A percentile compares a stretch with the other conserved stretches of the same genome.
Conservation (phyloP, 2,113 vertebrate genomes). For the Henicopernis longicauda region DNA sequence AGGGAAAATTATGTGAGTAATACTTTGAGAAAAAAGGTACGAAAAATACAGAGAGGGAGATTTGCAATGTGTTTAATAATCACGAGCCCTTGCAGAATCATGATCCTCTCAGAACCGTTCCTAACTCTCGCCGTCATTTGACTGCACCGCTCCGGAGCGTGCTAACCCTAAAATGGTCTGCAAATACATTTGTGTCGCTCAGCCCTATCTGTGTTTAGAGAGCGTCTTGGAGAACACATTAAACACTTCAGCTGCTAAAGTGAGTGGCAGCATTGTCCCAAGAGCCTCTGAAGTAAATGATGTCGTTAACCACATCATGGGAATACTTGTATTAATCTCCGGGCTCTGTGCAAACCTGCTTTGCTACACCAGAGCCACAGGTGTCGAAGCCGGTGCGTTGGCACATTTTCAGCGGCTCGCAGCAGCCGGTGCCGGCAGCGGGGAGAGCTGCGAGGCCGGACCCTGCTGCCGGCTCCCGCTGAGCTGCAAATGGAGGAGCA, state of each 20-base stretch:
- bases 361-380: neutral
- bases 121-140: rapidly evolving
- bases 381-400: neutral
- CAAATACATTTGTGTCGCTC: slow-evolving; percentile 38
- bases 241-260: slow-evolving; percentile 53
- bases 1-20: slow-evolving; percentile 58
- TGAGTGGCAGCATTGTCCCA: slow-evolving; percentile 21
- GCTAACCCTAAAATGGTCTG: slow-evolving; percentile 40
- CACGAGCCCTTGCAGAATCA: neutral
- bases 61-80: neutral
- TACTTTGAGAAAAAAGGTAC: slow-evolving; percentile 35
- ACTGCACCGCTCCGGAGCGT: neutral
- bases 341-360: neutral
- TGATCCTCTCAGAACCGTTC: neutral
- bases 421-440: neutral
- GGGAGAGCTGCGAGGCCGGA: neutral
- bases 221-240: slow-evolving; percentile 43
- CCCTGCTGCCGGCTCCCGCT: neutral
- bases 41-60: slow-evolving; percentile 17
- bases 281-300: slow-evolving; percentile 39
- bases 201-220: slow-evolving; percentile 44
- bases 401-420: neutral
- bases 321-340: slow-evolving; percentile 26
- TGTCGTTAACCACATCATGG: slow-evolving; percentile 21
- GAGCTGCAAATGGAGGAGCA: neutral